These are phyloP conservation scores for Acronicta aceris DNA, from an alignment of 2,888 invertebrate genomes.

Conservation along the genomic window DNA sequence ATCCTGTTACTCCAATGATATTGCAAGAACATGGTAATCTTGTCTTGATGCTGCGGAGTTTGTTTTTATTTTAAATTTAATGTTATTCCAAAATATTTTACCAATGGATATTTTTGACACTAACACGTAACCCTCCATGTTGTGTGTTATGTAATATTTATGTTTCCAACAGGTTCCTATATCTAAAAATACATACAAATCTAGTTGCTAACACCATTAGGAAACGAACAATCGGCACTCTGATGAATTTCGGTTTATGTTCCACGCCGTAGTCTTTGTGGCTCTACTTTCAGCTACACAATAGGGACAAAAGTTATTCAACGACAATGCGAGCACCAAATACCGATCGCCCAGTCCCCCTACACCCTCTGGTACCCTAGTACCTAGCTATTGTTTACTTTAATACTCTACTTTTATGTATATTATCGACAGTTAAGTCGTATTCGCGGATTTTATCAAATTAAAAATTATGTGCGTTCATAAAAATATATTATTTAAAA, in stretches of 20 bases:
- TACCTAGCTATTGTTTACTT: conserved; percentile 87
- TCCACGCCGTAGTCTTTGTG: conserved; percentile 86
- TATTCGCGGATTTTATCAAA: conserved; percentile 73
- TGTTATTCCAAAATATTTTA: no score
- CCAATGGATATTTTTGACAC: no score
- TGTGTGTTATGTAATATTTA: no score
- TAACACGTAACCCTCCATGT: no score
- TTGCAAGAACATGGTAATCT: no score
- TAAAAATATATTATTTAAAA: no score
- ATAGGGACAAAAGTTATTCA: conserved; percentile 90
- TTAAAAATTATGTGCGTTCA: conserved; percentile 16
- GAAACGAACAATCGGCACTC: conserved; percentile 85
- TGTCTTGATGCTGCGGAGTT: no score
- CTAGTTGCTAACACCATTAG: conserved; percentile 80
- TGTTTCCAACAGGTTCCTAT: conserved; percentile 1
- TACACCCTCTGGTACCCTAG: conserved; percentile 67
- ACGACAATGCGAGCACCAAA: conserved; percentile 89
- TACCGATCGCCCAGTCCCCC: conserved; percentile 86
- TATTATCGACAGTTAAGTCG: conserved; percentile 78
- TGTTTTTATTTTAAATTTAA: no score
- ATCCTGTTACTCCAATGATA: no score
- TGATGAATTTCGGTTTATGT: conserved; percentile 89
- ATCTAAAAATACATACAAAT: conserved; percentile 58
- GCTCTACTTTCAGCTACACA: conserved; percentile 87
- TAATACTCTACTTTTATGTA: conserved; percentile 87